Evolutionary conservation across 35 echinoderm and acorn worm genomes (phyloP).

Genomic region (Ophiothrix spiculata): DNA sequence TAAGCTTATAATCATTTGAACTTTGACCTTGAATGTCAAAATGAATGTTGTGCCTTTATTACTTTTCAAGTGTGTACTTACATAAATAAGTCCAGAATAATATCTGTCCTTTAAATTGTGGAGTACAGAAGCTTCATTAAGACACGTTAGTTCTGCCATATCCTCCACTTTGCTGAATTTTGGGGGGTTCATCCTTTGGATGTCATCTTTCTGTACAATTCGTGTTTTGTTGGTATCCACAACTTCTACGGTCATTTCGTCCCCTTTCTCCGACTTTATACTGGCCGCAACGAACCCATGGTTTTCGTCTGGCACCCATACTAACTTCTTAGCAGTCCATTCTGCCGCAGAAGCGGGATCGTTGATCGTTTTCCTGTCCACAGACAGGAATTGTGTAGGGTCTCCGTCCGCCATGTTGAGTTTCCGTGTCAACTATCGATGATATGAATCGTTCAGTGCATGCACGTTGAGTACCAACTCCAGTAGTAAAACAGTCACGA

Average conservation of each 20-base stretch:
- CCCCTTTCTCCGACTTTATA: conserved; percentile 71
- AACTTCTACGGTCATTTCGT: conserved; percentile 79
- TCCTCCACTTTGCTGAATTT: conserved; percentile 99
- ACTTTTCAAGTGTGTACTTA: too few relatives aligned
- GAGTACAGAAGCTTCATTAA: conserved; percentile 97
- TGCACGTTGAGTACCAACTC: conserved; percentile 8
- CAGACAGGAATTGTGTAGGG: conserved; percentile 71
- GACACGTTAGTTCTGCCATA: conserved; percentile 97
- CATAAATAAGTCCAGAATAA: conserved; percentile 97
- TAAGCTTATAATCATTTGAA: too few relatives aligned
- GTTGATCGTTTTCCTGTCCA: conserved; percentile 74
- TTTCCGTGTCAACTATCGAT: conserved; percentile 14
- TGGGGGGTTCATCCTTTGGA: conserved; percentile 99
- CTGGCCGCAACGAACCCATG: conserved; percentile 84
- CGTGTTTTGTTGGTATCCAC: conserved; percentile 60
- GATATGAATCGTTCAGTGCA: not conserved
- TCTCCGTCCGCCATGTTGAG: conserved; percentile 76
- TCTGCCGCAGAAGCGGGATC: conserved; percentile 84
- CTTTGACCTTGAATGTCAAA: too few relatives aligned
- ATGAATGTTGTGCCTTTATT: too few relatives aligned
- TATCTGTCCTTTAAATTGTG: conserved; percentile 98
- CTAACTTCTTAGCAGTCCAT: conserved; percentile 86
- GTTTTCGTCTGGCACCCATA: conserved; percentile 87
- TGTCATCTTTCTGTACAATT: conserved; percentile 89
- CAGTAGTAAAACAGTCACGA: not conserved